Conservation (phyloP, 2,113 vertebrate species). For the Gnathochromis pfefferi region DNA sequence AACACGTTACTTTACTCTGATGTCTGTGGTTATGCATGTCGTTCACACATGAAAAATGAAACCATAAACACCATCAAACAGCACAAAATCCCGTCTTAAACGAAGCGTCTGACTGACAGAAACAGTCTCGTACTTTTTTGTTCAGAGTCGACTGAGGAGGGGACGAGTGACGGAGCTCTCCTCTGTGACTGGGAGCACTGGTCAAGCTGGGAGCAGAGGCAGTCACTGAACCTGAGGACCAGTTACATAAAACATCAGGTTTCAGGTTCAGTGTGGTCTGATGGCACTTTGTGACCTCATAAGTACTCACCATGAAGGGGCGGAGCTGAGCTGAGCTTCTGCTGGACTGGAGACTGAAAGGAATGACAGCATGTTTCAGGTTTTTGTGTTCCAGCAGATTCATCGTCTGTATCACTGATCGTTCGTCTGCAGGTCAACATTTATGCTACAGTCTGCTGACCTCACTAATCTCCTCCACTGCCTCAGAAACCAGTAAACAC, state of each 20-base stretch:
- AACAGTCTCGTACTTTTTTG: neutral
- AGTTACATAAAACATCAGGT: neutral
- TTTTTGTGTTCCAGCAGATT: neutral
- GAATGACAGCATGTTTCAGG: neutral
- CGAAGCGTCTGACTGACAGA: neutral
- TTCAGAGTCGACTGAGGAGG: neutral
- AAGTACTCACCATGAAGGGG: slow-evolving; percentile 21
- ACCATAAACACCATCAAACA: neutral
- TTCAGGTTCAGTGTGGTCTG: neutral
- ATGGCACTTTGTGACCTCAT: neutral
- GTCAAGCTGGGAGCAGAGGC: neutral
- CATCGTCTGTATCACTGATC: neutral
- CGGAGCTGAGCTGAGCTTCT: neutral
- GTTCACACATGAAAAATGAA: neutral
- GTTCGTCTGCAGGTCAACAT: neutral
- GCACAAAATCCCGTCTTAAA: neutral
- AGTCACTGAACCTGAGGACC: neutral
- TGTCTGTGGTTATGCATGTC: neutral
- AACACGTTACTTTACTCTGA: neutral
- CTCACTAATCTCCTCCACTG: neutral
- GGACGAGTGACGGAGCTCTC: neutral
- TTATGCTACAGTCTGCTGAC: neutral
- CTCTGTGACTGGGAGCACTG: neutral
- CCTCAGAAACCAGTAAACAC: neutral
- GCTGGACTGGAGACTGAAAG: neutral